Evolutionary conservation across 2,113 vertebrate species (phyloP), one percentile per base, ranked within the genome.

Genomic region (Sphyrna mokarran): DNA sequence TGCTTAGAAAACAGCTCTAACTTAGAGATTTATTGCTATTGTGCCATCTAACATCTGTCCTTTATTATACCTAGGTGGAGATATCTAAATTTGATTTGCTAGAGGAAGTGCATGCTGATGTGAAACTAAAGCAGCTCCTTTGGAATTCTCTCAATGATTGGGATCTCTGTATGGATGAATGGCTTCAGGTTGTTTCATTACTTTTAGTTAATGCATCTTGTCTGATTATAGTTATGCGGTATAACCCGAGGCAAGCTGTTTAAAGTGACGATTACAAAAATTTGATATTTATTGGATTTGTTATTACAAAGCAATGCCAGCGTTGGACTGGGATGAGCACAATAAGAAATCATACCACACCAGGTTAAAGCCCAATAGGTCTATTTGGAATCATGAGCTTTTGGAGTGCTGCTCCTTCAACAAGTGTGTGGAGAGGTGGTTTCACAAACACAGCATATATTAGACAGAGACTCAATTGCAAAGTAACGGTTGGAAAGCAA

Each of bases 101-200:
- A 96, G 98, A 98, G 95, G 97, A 98, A 97, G 97, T 98, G 69
- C 96, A 96, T 95, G 96, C 97, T 68, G 98, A 98, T 66, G 96
- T 98, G 94, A 98, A 97, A 96, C 97, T 98, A 87, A 98, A 98
- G 70, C 97, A 97, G 29, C 97, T 98, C 95, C 97, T 99, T 33
- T 99, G 98, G 98, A 97, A 98, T 96, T 98, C 98, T 95, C 66
- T 98, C 63, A 97, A 97, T 89, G 97, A 98, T 94, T 98, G 98
- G 98, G 97, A 98, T 29, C 91, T 96, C 66, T 96, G 98, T 66
- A 97, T 98, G 23, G 95, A 96, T 40, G 97, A 96, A 5, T 98
- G 98, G 98, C 97, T 96, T 96, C 96, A 98, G 98, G 98, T 98
- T 96, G 69, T 72, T 72, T 76, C 33, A 43, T 90, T 90, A 61